Conservation (phyloP, 2,797 vertebrate genomes). For the Micropoecilia bifurca region DNA sequence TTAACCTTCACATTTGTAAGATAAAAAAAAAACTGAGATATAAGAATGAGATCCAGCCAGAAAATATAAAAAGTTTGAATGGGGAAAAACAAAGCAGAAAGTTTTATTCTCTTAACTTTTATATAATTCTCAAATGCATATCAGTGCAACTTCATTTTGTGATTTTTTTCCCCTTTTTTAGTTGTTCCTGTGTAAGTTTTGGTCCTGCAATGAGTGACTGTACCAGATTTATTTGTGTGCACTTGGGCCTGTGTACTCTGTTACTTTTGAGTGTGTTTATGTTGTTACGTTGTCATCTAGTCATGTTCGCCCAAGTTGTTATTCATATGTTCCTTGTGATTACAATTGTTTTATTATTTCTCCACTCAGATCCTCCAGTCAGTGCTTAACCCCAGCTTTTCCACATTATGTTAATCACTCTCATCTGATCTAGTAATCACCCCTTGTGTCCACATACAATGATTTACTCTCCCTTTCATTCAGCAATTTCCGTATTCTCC, state of each 20-base stretch:
- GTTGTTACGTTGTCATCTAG: not conserved
- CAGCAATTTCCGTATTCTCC: not conserved
- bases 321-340: not conserved
- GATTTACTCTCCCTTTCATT: not conserved
- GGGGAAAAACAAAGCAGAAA: conserved; percentile 13
- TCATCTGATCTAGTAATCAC: not conserved
- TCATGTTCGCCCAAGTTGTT: not conserved
- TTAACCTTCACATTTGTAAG: conserved; percentile 52
- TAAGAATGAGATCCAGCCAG: conserved; percentile 25
- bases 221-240: not conserved
- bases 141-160: not conserved
- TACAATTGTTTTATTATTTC: not conserved
- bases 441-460: not conserved
- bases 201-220: not conserved
- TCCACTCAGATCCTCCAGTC: not conserved
- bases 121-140: not conserved
- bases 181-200: not conserved
- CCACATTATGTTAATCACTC: not conserved
- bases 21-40: conserved; percentile 8
- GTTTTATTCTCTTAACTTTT: conserved; percentile 11
- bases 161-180: not conserved
- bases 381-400: not conserved
- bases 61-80: conserved; percentile 21
- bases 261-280: not conserved
- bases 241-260: not conserved